Evolutionary conservation across 1,140 invertebrate species (phyloP).

Genomic region (Triops cancriformis): DNA sequence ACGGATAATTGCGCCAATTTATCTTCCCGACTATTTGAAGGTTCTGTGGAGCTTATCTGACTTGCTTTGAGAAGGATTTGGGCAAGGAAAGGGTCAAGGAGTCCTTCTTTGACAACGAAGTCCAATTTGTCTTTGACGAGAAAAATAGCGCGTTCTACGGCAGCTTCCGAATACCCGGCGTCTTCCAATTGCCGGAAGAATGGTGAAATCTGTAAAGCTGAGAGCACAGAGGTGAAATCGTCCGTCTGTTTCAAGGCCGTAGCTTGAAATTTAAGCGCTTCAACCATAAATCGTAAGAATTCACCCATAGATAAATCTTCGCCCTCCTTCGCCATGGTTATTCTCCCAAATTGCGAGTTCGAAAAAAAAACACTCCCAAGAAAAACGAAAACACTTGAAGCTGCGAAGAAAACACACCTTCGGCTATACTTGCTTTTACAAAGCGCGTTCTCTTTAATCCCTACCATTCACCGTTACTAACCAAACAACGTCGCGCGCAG

Average conservation of each 20-base stretch:
- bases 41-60: background rate
- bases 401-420: background rate
- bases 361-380: background rate
- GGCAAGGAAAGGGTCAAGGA: background rate
- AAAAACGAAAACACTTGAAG: background rate
- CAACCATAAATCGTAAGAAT: background rate
- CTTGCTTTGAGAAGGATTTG: background rate
- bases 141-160: background rate
- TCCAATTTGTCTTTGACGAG: constrained; percentile 5
- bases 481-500: background rate
- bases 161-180: background rate
- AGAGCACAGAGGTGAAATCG: background rate
- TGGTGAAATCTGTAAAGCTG: background rate
- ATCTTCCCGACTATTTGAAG: background rate
- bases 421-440: too few relatives aligned
- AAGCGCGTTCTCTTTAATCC: too few relatives aligned
- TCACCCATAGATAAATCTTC: background rate
- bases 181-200: background rate
- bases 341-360: background rate
- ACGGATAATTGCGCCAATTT: background rate
- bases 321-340: background rate
- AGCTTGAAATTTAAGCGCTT: background rate
- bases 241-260: background rate
- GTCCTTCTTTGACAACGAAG: background rate
- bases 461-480: background rate